phyloP scores from a whole-genome alignment of 92 coral and sea anemone genomes.

The Epizoanthus ramosus region DNA sequence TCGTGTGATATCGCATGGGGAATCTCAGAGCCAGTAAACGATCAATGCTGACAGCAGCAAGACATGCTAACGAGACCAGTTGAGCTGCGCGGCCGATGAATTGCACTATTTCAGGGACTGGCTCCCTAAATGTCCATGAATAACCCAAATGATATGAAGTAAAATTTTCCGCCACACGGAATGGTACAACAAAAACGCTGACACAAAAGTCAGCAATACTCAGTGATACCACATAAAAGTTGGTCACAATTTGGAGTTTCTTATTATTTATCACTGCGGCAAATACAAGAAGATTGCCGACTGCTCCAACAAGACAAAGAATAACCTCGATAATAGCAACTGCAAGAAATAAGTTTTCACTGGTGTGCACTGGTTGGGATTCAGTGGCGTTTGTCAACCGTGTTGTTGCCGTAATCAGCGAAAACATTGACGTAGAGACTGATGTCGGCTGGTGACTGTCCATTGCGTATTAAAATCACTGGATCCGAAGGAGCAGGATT shows the following conservation, averaged over 20 bases:
- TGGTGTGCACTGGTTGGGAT: neutral
- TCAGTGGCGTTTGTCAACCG: neutral
- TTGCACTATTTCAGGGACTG: constrained; percentile 54
- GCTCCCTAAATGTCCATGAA: constrained; percentile 20
- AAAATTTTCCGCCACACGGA: constrained; percentile 71
- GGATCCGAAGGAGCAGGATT: too few species aligned
- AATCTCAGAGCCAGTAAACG: constrained; percentile 68
- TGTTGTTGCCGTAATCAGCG: neutral
- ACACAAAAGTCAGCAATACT: constrained; percentile 68
- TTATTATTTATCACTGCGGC: constrained; percentile 70
- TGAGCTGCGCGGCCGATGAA: constrained; percentile 70
- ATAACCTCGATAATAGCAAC: constrained; percentile 68
- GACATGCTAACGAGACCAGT: constrained; percentile 63
- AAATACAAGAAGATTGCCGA: constrained; percentile 65
- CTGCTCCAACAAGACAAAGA: constrained; percentile 56
- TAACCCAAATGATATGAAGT: constrained; percentile 37
- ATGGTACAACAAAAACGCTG: constrained; percentile 65
- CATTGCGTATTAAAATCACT: too few species aligned
- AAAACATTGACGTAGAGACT: too few species aligned
- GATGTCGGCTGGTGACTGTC: too few species aligned
- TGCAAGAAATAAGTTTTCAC: constrained; percentile 44
- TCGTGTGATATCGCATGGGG: constrained; percentile 69
- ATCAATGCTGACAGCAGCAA: constrained; percentile 66
- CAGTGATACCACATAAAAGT: constrained; percentile 72
- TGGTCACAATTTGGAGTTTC: constrained; percentile 71